Conservation (phyloP, 2,888 invertebrate species). For the Muschampia plurimacula region DNA sequence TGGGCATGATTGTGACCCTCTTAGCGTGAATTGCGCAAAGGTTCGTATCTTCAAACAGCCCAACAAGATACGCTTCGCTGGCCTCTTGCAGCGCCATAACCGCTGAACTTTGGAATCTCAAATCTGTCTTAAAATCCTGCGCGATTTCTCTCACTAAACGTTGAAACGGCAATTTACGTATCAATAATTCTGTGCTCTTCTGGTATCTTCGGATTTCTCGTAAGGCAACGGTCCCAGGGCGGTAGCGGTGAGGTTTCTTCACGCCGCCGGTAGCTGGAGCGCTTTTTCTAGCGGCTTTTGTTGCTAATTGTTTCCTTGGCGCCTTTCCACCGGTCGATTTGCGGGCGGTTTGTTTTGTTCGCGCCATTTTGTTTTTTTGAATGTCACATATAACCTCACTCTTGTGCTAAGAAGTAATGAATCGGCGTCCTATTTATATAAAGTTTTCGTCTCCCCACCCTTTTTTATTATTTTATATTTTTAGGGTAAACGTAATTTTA, state of each 20-base stretch:
- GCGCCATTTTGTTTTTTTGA: constrained; percentile 83
- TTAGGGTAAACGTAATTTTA: too few species aligned
- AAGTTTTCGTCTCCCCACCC: background rate
- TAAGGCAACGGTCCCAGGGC: constrained; percentile 89
- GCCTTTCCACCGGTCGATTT: constrained; percentile 92
- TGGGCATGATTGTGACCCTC: constrained; percentile 76
- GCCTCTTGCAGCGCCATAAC: constrained; percentile 89
- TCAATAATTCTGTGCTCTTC: constrained; percentile 90
- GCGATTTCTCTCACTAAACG: constrained; percentile 90
- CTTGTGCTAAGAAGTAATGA: background rate
- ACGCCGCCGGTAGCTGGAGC: constrained; percentile 91
- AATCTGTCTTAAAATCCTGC: constrained; percentile 90
- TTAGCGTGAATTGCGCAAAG: constrained; percentile 91
- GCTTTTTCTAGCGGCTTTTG: constrained; percentile 90
- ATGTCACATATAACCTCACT: background rate
- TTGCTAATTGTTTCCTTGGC: constrained; percentile 89
- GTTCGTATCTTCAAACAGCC: constrained; percentile 91
- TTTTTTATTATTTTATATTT: background rate
- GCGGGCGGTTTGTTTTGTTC: constrained; percentile 91
- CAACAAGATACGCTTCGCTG: constrained; percentile 87
- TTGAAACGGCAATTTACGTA: constrained; percentile 90
- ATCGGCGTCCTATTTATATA: constrained; percentile 16
- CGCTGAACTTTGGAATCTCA: constrained; percentile 89
- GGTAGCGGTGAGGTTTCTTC: constrained; percentile 90
- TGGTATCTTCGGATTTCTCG: constrained; percentile 90